Base-by-base conservation (phyloP, 2,797 vertebrate species). In the Manis javanica region DNA sequence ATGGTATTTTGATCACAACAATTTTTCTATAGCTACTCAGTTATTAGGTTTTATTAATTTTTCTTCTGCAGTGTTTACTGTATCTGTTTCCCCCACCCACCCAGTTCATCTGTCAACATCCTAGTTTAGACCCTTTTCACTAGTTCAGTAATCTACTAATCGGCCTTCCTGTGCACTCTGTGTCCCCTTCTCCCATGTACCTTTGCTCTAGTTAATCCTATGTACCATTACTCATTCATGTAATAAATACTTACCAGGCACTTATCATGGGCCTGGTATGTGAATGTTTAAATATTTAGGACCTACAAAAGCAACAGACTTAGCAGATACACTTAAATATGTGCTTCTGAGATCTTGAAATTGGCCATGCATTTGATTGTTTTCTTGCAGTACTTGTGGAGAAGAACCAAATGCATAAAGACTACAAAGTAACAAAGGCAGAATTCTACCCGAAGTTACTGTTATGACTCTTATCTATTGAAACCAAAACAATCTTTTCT, bases 1-100 rank as follows among this genome's bases (percentile, higher is more conserved):
- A 92, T 59, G 37, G 13, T 39, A 71, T 81, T 93, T 72, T 93
- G 19, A 53, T 87, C 74, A 81, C 51, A 94, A 90, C 42, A 39
- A 37, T 85, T 78, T 71, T 71, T 59, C 64, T 23, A 85, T 3
- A 63, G 53, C 34, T 61, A 63, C 51, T 26, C 21, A 69, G 21
- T 78, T 51, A 89, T 14, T n/a, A 77, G 39, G 37, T 75, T 78
- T 85, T 78, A 68, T 69, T 84, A 68, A 68, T 61, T 51, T 68
- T 84, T 61, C 85, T 88, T 82, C 85, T 69, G 63, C 34, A 21
- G 39, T 46, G 16, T 51, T 37, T 49, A 37, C 14, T 59, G 16
- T 7, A 71, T 53, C 26, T 51, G 39, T 42, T 72, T n/a, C 51
- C 2, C 15, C 59, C 37, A 5, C 0, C 4, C 12, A 2, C 34